These are phyloP conservation scores for Heteromormyrus szaboi DNA, from an alignment of 2,797 vertebrate species.

Conservation along the genomic window DNA sequence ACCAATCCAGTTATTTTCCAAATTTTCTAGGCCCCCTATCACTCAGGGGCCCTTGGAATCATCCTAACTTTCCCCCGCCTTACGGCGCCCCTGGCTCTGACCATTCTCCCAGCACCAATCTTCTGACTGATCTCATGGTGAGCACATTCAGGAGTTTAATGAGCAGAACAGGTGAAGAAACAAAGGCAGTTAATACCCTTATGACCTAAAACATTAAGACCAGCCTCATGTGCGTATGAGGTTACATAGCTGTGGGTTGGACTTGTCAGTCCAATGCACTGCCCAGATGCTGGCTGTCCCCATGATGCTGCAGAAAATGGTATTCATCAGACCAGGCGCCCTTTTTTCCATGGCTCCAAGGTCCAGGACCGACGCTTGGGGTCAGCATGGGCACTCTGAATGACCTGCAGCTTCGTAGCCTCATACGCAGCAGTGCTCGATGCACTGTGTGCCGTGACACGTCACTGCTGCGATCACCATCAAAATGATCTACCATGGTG, in stretches of 20 bases:
- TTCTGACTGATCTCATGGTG: not conserved
- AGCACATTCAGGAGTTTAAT: not conserved
- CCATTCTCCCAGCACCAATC: not conserved
- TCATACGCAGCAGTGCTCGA: not conserved
- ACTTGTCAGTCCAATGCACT: not conserved
- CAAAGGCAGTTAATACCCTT: not conserved
- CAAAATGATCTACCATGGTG: not conserved
- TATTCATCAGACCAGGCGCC: not conserved
- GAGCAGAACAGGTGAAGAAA: not conserved
- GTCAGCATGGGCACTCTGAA: not conserved
- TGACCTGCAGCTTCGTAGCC: not conserved
- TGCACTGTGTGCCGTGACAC: not conserved
- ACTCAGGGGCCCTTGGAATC: too few species aligned
- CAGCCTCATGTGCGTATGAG: not conserved
- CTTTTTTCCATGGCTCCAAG: not conserved
- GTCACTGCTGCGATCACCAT: not conserved
- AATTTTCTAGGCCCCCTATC: too few species aligned
- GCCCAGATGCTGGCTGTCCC: not conserved
- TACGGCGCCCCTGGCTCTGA: not conserved
- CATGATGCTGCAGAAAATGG: not conserved
- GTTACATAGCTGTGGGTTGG: not conserved
- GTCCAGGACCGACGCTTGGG: not conserved
- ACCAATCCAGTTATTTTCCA: too few species aligned
- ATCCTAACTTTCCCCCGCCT: too few species aligned
- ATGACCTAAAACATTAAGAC: not conserved